Evolutionary conservation across 1,140 invertebrate genomes (phyloP), one percentile per base, ranked within the genome.

Genomic region (Meteorus sp.): DNA sequence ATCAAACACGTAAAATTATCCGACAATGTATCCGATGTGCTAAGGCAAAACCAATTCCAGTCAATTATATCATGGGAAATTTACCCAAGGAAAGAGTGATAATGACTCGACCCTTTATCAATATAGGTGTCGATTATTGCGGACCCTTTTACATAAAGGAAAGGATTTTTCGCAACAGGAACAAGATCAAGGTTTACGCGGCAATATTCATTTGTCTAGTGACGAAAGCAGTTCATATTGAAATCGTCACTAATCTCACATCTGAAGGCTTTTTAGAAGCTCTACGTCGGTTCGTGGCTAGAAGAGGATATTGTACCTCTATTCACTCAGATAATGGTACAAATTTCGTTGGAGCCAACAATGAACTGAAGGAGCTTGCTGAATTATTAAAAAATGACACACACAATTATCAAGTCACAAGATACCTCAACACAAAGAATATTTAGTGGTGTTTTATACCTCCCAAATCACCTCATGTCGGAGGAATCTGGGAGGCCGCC

Each of bases 261-360:
- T 62, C 64, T 13, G 59, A 60, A 23, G 50, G 61, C 4, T 69
- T 66, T 64, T 19, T 70, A 17, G 59, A 69, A 45, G 63, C 71
- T n/a, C 50, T 80, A 7, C 45, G 60, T 13, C 29, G 73, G 19
- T 78, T 80, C 58, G 53, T 75, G 6, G 19, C 61, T 17, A 17
- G 69, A 11, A 31, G 76, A 48, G 68, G 72, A 19, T 19, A 59
- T 6, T 56, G 69, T 5, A 2, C 51, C 5, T 9, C 60, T n/a
- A 39, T 78, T 1, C 63, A 65, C 23, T 68, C 57, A 19, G 77
- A 80, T 57, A 70, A 69, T 55, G 76, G 67, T n/a, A 78, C 67
- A 3, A 77, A 74, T 61, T 77, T 80, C 62, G 64, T 71, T 7
- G 73, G 71, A 27, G 69, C 68, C 2, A 48, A 64, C 6, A 62